Evolutionary conservation across 2,113 vertebrate species (phyloP).

Genomic region (Ramphastos sulfuratus): DNA sequence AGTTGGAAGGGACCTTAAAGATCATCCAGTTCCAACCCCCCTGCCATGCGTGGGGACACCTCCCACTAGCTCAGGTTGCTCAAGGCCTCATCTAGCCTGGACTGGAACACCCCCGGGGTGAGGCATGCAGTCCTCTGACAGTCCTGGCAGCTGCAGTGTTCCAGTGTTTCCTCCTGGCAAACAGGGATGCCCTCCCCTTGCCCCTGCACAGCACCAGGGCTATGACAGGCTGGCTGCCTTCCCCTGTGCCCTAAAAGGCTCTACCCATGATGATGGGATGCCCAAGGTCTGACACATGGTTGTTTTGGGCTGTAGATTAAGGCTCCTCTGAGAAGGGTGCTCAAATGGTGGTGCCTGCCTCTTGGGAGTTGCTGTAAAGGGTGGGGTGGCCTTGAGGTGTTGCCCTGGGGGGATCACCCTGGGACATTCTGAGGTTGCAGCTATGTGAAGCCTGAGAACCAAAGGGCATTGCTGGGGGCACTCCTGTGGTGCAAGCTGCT

Average conservation of each 20-base stretch:
- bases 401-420: accelerated
- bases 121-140: not conserved
- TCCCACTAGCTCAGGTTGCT: too few relatives aligned
- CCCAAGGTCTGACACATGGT: not conserved
- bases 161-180: not conserved
- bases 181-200: not conserved
- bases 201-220: not conserved
- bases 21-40: too few relatives aligned
- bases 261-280: not conserved
- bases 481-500: not conserved
- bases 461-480: not conserved
- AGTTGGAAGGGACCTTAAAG: too few relatives aligned
- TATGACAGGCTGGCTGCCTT: not conserved
- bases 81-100: too few relatives aligned
- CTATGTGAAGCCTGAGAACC: not conserved
- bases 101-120: too few relatives aligned
- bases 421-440: accelerated
- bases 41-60: too few relatives aligned
- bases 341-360: not conserved
- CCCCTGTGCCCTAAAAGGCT: not conserved
- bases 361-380: not conserved
- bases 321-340: not conserved
- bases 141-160: not conserved
- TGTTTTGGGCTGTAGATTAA: not conserved
- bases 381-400: not conserved